These are phyloP conservation scores for Chloroceryle inda DNA, from an alignment of 2,797 vertebrate genomes.

Conservation along the genomic window DNA sequence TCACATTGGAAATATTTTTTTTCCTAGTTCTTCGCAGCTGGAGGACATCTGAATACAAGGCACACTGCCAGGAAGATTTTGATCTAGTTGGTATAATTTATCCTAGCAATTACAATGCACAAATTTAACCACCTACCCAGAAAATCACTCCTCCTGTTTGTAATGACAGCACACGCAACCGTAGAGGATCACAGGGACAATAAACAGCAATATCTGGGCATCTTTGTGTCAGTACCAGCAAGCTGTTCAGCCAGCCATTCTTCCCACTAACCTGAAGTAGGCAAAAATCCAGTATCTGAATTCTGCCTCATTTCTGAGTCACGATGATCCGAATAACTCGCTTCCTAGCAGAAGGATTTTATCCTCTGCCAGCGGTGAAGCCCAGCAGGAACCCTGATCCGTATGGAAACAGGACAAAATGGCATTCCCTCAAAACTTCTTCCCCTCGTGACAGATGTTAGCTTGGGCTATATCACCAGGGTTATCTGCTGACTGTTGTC, in stretches of 20 bases:
- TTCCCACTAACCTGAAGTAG: background rate
- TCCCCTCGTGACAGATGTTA: background rate
- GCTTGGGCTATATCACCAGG: background rate
- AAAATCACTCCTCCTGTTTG: slow-evolving; percentile 31
- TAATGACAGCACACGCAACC: background rate
- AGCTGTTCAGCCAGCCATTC: background rate
- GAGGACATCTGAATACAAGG: slow-evolving; percentile 19
- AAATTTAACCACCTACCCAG: slow-evolving; percentile 6
- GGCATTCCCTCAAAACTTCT: background rate
- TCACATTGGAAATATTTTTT: background rate
- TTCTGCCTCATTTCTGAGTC: background rate
- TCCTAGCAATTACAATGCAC: slow-evolving; percentile 15
- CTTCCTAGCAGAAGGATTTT: background rate
- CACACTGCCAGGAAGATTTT: slow-evolving; percentile 18
- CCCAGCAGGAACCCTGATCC: background rate
- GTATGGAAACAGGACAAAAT: background rate
- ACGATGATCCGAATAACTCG: background rate
- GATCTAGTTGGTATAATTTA: slow-evolving; percentile 21
- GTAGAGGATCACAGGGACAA: background rate
- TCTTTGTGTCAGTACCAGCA: background rate
- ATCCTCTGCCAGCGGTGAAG: background rate
- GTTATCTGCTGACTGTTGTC: background rate
- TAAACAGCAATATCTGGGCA: background rate
- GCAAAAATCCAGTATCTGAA: background rate
- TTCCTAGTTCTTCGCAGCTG: slow-evolving; percentile 40